Base-by-base conservation (phyloP, 2,888 invertebrate genomes). In the Leptogaster cylindrica region DNA sequence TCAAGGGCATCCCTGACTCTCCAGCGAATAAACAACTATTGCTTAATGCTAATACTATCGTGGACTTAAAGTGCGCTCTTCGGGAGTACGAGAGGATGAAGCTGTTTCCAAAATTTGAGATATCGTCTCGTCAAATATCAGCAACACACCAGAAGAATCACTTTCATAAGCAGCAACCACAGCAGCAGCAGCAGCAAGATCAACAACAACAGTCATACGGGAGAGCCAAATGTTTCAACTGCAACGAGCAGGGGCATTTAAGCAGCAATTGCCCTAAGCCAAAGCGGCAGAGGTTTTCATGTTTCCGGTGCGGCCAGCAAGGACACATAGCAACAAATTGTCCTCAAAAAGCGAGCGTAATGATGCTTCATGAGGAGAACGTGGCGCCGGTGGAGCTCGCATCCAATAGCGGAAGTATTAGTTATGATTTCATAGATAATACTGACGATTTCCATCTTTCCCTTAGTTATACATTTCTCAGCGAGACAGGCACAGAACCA, bases 171-270 rank as follows among this genome's bases (percentile, higher is more conserved):
- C 50, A 25, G 25, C n/a, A 25, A 14, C 27, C 10, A 23, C 27
- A 20, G 4, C 16, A 2, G 2, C 12, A 7, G 31, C 14, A 52
- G 27, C 12, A 10, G n/a, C 51, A n/a, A 3, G 27, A 8, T 51
- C 1, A 20, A 1, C 10, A 46, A 8, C 7, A 20, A 3, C 1
- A 4, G 8, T 3, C n/a, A n/a, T n/a, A 33, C 1, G 12, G 6
- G 7, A 61, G 10, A 27, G 27, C 18, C 16, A 39, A 51, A 14
- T 70, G 65, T 31, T 70, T 51, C 48, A 70, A 70, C 64, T 70
- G 68, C 18, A 50, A 66, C 7, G 20, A 41, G 20, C 27, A 8
- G 55, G 51, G 36, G 4, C 66, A 61, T 44, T 44, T 44, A 7
- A 33, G 12, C 18, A 20, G 10, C 14, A 2, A 8, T 36, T 46